Base-by-base conservation (phyloP, 2,888 invertebrate species). In the Macaria notata region DNA sequence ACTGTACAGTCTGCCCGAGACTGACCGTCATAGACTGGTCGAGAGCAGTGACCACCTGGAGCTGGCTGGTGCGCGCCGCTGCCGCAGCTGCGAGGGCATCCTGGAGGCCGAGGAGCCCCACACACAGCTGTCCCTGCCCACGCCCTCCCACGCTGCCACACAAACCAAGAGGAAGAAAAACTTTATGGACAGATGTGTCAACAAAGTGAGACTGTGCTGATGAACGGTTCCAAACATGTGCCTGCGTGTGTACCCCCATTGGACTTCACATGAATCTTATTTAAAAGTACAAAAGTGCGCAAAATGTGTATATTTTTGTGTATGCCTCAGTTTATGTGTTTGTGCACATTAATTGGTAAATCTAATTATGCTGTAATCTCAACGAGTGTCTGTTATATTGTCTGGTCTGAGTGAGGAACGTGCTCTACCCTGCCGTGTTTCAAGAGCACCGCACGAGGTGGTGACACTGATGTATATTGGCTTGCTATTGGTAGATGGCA, bases 161-260 rank as follows among this genome's bases (percentile, higher is more conserved):
- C 93, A 93, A 73, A 93, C 92, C 6, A 95, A 95, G 81, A 92
- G 94, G 75, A 95, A 94, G 83, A 94, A 94, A 79, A 96, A 96
- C 84, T 96, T 97, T 83, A 95, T 97, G 94, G 96, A 96, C 92
- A 93, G 95, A 83, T 96, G 95, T 86, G 95, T 96, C 71, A 95
- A 95, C 88, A 96, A 96, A 94, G 95, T 96, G 85, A 94, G 95
- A 92, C 94, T 95, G 76, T 89, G 89, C 92, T 96, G 81, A 95
- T 94, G 69, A 70, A 73, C 68, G 71, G 72, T 72, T 65, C 68
- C 58, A 61, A 69, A 66, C 69, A 71, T 70, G 79, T 76, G 79
- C 75, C 76, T 84, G 84, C 81, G 88, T 88, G 89, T 89, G 87
- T 88, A 81, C 79, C 77, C 70, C 75, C 76, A 86, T 89, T 85